Base-by-base conservation (phyloP, 2,797 vertebrate species). In the Protosalanx chinensis region DNA sequence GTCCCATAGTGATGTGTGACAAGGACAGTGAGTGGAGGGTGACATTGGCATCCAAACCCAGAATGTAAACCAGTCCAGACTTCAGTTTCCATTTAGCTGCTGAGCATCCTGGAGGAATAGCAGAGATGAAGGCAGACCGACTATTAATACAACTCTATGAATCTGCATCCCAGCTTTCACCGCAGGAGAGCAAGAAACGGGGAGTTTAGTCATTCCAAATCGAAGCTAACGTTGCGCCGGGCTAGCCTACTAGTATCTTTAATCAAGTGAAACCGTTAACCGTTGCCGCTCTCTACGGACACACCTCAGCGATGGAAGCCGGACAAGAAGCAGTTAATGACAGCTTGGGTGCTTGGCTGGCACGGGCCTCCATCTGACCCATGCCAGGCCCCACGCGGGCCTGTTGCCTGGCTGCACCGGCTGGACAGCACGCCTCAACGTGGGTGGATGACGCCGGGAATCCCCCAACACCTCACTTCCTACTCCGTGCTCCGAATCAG, bases 1-100 rank as follows among this genome's bases (percentile, higher is more conserved):
- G 46, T 27, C 12, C 12, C 20, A 18, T 18, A 53, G 16, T 77
- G 83, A 20, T 27, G 71, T 79, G 84, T 79, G 79, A 73, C 71
- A 76, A 76, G 71, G 80, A 81, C 71, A 76, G 63, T 75, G 77
- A 82, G 74, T 76, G 78, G 46, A 37, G 51, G 69, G 84, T 82
- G 82, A 84, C 79, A 80, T 82, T 82, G 81, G 83, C 68, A 86
- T 77, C 81, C 79, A 81, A 78, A 86, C 83, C 80, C 85, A 83
- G 87, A 81, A 88, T 84, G 80, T 83, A 87, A 88, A 85, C 82
- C 85, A 85, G 83, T 84, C 79, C 84, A 85, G 78, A 89, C 86
- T 81, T 86, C 85, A 89, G 89, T 88, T 70, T 46, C 82, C 86
- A 88, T 90, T 88, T 91, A 88, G 88, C 86, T 79, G 81, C 85